Evolutionary conservation across 2,888 invertebrate genomes (phyloP).

Genomic region (Schizotus pectinicornis): DNA sequence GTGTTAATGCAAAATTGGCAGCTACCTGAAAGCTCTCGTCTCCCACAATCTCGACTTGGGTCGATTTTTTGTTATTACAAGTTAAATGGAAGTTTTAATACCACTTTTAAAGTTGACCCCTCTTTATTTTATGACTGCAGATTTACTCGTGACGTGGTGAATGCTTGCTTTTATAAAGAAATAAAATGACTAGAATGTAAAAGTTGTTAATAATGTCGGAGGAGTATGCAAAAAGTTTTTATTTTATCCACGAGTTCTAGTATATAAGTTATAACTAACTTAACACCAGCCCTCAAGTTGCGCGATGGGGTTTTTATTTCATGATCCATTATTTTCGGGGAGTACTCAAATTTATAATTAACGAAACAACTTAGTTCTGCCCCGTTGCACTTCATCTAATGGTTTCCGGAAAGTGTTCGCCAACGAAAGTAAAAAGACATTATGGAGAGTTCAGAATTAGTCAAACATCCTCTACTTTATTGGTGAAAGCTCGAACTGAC

Average conservation of each 20-base stretch:
- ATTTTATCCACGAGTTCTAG: neutral
- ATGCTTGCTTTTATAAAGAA: conserved; percentile 20
- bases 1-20: too few species aligned
- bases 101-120: conserved; percentile 19
- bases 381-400: too few species aligned
- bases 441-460: too few species aligned
- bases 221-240: conserved; percentile 14
- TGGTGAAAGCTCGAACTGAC: too few species aligned
- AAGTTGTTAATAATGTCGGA: conserved; percentile 22
- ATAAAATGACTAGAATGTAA: conserved; percentile 24
- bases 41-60: neutral
- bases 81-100: conserved; percentile 23
- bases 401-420: too few species aligned
- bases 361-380: too few species aligned
- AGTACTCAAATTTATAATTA: neutral
- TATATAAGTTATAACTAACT: too few species aligned
- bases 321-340: neutral
- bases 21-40: too few species aligned
- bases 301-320: neutral
- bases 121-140: conserved; percentile 18
- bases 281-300: neutral
- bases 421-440: too few species aligned
- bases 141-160: conserved; percentile 18
- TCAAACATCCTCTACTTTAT: too few species aligned
- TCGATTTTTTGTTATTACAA: conserved; percentile 19